Percentiles rank a stretch among this genome's conserved stretches.
Evolutionary conservation across 2,888 invertebrate genomes (phyloP).

Genomic region (Muscina levida): DNA sequence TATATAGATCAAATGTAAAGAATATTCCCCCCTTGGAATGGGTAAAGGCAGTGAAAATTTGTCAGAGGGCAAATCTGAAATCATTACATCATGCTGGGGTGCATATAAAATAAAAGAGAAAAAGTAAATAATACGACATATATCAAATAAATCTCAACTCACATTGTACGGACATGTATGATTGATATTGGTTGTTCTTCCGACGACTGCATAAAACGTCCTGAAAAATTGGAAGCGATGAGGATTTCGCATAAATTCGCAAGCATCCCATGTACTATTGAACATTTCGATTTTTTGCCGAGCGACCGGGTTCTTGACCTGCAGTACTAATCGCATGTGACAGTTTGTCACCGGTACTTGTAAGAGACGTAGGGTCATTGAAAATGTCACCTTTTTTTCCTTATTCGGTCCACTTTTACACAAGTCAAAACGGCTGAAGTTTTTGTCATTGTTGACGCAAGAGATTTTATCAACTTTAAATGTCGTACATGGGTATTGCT

Average conservation of each 20-base stretch:
- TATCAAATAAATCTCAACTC: neutral
- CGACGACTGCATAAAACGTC: neutral
- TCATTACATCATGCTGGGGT: conserved; percentile 12
- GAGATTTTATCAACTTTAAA: neutral
- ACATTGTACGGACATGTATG: conserved; percentile 43
- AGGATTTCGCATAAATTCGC: conserved; percentile 5
- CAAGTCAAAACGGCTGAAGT: neutral
- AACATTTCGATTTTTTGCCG: neutral
- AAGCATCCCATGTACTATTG: conserved; percentile 38
- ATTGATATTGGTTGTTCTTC: conserved; percentile 20
- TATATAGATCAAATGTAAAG: neutral
- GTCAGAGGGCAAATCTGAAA: neutral
- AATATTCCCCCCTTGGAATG: neutral
- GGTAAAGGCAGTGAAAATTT: neutral
- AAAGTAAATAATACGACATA: neutral
- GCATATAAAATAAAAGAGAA: neutral
- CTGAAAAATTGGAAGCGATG: neutral
- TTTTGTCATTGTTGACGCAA: neutral
- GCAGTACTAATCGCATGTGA: no score
- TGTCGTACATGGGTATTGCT: no score
- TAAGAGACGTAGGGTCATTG: no score
- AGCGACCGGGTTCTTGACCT: no score
- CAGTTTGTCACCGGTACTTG: no score
- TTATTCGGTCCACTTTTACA: no score
- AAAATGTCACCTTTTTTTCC: no score